phyloP scores from a whole-genome alignment of 2,888 invertebrate species.

The Platycnemis pennipes region DNA sequence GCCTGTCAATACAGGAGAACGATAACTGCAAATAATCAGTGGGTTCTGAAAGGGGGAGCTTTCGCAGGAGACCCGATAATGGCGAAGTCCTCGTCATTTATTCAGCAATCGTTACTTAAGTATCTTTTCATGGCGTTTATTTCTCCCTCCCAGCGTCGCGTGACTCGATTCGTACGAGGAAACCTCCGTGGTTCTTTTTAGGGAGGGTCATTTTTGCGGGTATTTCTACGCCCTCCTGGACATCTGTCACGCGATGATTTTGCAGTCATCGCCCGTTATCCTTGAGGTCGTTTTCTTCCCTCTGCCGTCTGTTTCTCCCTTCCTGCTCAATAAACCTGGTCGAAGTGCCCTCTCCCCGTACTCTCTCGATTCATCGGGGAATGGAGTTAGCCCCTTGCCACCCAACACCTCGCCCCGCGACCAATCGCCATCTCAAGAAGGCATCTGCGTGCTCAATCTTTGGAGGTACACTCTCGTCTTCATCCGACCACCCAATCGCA shows the following conservation, averaged over 20 bases:
- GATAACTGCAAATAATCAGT: not conserved
- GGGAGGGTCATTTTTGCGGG: not conserved
- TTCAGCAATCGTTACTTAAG: not conserved
- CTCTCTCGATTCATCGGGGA: not conserved
- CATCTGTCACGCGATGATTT: slow-evolving; percentile 21
- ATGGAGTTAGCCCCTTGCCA: not conserved
- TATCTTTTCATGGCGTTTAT: not conserved
- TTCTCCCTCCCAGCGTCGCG: not conserved
- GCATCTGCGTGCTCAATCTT: not conserved
- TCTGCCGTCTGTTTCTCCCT: not conserved
- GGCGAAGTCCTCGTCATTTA: not conserved
- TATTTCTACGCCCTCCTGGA: not conserved
- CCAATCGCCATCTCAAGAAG: too few relatives aligned
- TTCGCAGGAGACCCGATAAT: not conserved
- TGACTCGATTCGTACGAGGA: not conserved
- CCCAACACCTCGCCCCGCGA: not conserved
- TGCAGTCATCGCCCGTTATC: not conserved
- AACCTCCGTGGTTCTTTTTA: not conserved
- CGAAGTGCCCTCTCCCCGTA: not conserved
- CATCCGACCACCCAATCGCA: not conserved
- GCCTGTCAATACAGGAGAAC: not conserved
- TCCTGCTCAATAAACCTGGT: not conserved
- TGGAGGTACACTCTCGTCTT: not conserved
- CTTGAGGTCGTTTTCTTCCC: not conserved
- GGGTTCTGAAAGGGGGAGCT: not conserved